Conservation (phyloP, 2,113 vertebrate genomes). For the Xiphophorus hellerii region DNA sequence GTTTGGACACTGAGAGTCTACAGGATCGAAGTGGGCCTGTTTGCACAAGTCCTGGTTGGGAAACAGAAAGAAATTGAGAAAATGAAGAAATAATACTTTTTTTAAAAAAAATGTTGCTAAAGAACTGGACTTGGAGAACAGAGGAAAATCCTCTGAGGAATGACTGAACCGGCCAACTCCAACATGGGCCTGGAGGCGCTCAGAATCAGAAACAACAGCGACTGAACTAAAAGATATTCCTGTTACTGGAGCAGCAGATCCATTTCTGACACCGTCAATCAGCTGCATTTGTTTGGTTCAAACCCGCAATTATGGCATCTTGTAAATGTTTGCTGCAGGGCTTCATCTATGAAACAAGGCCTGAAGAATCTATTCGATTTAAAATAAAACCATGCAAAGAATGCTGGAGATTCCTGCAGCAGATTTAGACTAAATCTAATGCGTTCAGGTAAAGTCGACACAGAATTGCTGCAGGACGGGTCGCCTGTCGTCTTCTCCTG, state of each 20-base stretch:
- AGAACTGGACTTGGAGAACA: conserved; percentile 37
- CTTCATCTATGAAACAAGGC: neutral
- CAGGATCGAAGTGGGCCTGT: conserved; percentile 22
- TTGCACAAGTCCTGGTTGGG: conserved; percentile 14
- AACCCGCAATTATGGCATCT: neutral
- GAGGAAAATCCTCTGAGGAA: conserved; percentile 60
- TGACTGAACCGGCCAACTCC: conserved; percentile 58
- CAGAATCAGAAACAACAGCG: conserved; percentile 41
- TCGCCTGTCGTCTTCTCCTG: neutral
- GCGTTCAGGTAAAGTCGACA: neutral
- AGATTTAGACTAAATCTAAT: neutral
- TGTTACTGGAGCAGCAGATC: conserved; percentile 21
- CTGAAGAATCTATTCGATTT: neutral
- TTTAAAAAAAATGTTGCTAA: conserved; percentile 1
- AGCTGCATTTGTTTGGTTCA: neutral
- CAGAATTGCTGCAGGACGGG: no score
- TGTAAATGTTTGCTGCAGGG: neutral
- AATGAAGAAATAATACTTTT: conserved; percentile 12
- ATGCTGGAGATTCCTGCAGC: no score
- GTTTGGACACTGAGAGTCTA: neutral
- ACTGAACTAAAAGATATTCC: neutral
- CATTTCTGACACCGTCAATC: neutral
- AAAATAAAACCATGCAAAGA: neutral
- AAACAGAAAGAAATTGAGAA: neutral
- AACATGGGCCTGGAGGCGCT: conserved; percentile 52